Evolutionary conservation across 1,140 invertebrate species (phyloP).

Genomic region (Neodiprion pinetum): DNA sequence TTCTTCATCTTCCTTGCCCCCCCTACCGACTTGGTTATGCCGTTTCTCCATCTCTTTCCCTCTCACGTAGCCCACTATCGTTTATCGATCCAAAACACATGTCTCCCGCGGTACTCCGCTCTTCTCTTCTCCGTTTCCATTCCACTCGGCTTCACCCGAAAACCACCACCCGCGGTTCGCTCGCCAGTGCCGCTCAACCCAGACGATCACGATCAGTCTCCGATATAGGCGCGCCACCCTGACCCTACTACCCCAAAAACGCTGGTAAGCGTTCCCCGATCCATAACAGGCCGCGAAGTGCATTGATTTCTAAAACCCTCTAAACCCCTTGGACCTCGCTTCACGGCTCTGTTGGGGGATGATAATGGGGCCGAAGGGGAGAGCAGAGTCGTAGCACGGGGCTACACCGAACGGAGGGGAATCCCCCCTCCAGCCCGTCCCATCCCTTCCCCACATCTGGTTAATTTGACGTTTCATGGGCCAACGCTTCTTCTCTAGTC

Average conservation of each 20-base stretch:
- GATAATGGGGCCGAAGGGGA: neutral
- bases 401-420: neutral
- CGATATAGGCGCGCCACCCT: neutral
- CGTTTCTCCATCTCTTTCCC: no score
- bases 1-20: neutral
- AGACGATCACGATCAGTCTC: neutral
- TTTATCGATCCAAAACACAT: conserved; percentile 5
- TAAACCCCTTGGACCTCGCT: conserved; percentile 31
- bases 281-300: conserved; percentile 24
- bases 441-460: neutral
- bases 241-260: conserved; percentile 14
- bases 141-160: no score
- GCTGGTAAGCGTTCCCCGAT: conserved; percentile 11
- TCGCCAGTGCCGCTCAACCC: neutral
- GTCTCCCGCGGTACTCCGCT: neutral
- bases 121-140: no score
- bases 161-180: neutral
- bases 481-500: neutral
- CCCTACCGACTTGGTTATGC: neutral
- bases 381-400: neutral
- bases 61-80: neutral
- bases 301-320: conserved; percentile 39
- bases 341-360: neutral
- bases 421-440: neutral
- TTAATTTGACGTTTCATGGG: neutral